Percentiles rank a stretch among this genome's conserved stretches.
Conservation (phyloP, 2,113 vertebrate genomes). For the Pyrgilauda ruficollis region DNA sequence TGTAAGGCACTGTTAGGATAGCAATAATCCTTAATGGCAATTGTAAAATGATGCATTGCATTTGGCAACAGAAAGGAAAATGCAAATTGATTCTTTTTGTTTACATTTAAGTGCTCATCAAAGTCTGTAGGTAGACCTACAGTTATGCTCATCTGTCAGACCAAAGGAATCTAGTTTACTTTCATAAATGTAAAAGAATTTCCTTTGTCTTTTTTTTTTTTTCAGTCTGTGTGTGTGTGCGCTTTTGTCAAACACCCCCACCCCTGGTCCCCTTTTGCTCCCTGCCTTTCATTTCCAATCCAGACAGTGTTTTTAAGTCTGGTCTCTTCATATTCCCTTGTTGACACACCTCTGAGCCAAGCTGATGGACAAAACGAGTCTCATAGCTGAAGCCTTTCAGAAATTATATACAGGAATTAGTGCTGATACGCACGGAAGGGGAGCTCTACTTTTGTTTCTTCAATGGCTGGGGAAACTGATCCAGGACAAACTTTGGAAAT, state of each 20-base stretch:
- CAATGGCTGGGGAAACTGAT: conserved; percentile 3
- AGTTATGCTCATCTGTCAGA: conserved; percentile 46
- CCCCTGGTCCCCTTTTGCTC: no score
- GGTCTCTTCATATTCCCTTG: conserved; percentile 38
- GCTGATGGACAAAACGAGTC: neutral
- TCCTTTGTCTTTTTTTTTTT: neutral
- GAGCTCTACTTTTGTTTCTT: conserved; percentile 25
- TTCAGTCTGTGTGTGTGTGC: neutral
- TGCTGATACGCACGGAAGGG: conserved; percentile 25
- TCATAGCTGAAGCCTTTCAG: conserved; percentile 31
- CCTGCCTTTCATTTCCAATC: neutral
- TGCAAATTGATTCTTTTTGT: conserved; percentile 68
- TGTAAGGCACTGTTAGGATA: conserved; percentile 55
- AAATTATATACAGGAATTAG: conserved; percentile 34
- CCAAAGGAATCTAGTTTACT: conserved; percentile 53
- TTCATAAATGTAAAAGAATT: conserved; percentile 12
- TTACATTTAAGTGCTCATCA: conserved; percentile 69
- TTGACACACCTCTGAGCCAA: conserved; percentile 7
- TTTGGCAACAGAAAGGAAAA: conserved; percentile 72
- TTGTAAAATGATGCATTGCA: conserved; percentile 63
- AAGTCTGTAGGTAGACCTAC: conserved; percentile 53
- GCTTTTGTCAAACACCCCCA: neutral
- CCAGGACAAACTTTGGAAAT: conserved; percentile 25
- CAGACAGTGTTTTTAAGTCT: conserved; percentile 37
- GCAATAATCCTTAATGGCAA: conserved; percentile 68